Base-by-base conservation (phyloP, 2,888 invertebrate species). In the Cataglyphis altisquamis region DNA sequence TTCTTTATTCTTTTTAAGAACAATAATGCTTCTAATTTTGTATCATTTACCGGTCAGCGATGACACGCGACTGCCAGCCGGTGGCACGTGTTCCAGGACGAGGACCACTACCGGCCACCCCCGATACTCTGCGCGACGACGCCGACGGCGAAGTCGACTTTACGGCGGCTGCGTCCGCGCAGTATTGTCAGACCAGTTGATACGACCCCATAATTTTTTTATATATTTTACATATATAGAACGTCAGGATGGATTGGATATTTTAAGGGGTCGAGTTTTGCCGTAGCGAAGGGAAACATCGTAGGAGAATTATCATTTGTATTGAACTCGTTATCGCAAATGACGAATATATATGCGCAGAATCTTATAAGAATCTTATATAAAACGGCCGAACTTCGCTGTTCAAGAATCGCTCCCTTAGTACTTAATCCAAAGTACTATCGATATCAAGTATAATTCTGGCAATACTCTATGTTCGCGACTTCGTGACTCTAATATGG, bases 401-500 rank as follows among this genome's bases (percentile, higher is more conserved):
- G 8, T 68, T 8, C 3, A 52, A 36, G 9, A 36, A 41, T 3
- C 10, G 12, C 12, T 41, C 52, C 52, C n/a, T 55, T 21, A 36
- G 21, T 32, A 48, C 15, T 57, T 72, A 39, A 25, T 5, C 25
- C 10, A 39, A 72, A 72, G 10, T 39, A 12, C n/a, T 6, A 39
- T 3, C 10, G 18, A 57, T 57, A 21, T 4, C 18, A 25, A 57
- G 15, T 55, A 52, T 25, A 57, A 72, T 60, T 60, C 25, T 29
- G 60, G 18, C 57, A 41, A 41, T 41, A 29, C 6, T 15, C 6
- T 12, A 10, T 5, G 67, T 70, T 67, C 52, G 73, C 72, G 80
- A 21, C 45, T 55, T 80, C 62, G 77, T 21, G 68, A 18, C 66
- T 68, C 8, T 84, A 82, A 87, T 92, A 92, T 90, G 90, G 92